These are phyloP conservation scores for Amphimallon solstitiale DNA, from an alignment of 2,888 invertebrate species.

Conservation along the genomic window DNA sequence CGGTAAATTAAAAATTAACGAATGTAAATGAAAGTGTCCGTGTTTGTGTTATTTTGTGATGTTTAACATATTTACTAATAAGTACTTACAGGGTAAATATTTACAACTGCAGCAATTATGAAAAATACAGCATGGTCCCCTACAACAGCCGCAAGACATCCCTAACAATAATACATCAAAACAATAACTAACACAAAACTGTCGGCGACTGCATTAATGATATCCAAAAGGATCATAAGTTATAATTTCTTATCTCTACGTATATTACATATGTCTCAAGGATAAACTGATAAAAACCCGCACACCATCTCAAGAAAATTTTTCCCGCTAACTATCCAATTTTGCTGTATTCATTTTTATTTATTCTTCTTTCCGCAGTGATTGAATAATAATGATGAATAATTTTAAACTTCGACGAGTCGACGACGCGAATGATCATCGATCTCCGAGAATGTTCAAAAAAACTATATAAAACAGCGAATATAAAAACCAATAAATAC, in stretches of 20 bases:
- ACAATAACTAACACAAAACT: slow-evolving; percentile 28
- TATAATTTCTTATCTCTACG: slow-evolving; percentile 35
- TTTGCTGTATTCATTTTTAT: too few relatives aligned
- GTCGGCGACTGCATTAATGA: slow-evolving; percentile 30
- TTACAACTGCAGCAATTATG: slow-evolving; percentile 41
- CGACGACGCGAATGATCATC: too few relatives aligned
- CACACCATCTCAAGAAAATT: too few relatives aligned
- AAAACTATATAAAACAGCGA: too few relatives aligned
- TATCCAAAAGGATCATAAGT: slow-evolving; percentile 17
- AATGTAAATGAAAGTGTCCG: background rate
- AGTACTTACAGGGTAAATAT: slow-evolving; percentile 40
- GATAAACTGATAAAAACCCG: slow-evolving; percentile 35
- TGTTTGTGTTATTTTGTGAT: too few relatives aligned
- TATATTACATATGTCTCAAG: slow-evolving; percentile 37
- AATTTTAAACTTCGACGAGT: too few relatives aligned
- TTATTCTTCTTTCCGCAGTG: too few relatives aligned
- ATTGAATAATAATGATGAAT: too few relatives aligned
- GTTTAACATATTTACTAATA: background rate
- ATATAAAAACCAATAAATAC: too few relatives aligned
- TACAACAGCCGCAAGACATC: slow-evolving; percentile 40
- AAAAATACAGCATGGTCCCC: slow-evolving; percentile 40
- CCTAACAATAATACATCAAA: slow-evolving; percentile 33
- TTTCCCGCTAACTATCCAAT: too few relatives aligned
- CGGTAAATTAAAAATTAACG: background rate
- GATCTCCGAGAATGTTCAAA: too few relatives aligned